Percentiles rank a stretch among this genome's conserved stretches.
phyloP scores from a whole-genome alignment of 2,113 vertebrate genomes.

The Eupsittula cactorum region DNA sequence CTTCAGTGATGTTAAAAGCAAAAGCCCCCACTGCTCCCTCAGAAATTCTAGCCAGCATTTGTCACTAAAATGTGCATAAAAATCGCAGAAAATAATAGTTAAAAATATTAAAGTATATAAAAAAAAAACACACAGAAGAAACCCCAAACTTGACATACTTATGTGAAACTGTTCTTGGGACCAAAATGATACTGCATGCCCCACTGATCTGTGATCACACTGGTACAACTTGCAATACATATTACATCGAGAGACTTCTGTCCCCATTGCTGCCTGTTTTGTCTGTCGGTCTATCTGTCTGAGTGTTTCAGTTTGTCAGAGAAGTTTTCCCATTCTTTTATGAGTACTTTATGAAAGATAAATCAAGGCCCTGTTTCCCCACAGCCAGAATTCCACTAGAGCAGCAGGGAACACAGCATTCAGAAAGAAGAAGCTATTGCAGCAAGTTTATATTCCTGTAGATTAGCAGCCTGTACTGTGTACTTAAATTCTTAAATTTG shows the following conservation, averaged over 20 bases:
- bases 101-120: neutral
- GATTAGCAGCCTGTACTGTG: neutral
- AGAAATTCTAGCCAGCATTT: neutral
- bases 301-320: neutral
- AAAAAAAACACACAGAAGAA: neutral
- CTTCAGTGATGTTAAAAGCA: constrained; percentile 4
- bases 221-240: neutral
- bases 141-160: neutral
- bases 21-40: neutral
- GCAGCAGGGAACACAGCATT: neutral
- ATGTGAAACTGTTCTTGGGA: constrained; percentile 57
- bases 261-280: neutral
- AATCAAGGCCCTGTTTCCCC: neutral
- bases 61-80: neutral
- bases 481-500: neutral
- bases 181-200: constrained; percentile 35
- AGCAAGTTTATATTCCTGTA: neutral
- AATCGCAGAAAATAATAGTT: neutral
- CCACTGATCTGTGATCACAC: neutral
- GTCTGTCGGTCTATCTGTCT: neutral
- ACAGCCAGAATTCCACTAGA: neutral
- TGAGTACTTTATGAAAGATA: neutral
- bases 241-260: neutral
- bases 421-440: neutral
- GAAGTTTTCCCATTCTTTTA: constrained; percentile 2